These are phyloP conservation scores for Peromyscus maniculatus DNA, from an alignment of 2,113 vertebrate genomes.

Conservation along the genomic window DNA sequence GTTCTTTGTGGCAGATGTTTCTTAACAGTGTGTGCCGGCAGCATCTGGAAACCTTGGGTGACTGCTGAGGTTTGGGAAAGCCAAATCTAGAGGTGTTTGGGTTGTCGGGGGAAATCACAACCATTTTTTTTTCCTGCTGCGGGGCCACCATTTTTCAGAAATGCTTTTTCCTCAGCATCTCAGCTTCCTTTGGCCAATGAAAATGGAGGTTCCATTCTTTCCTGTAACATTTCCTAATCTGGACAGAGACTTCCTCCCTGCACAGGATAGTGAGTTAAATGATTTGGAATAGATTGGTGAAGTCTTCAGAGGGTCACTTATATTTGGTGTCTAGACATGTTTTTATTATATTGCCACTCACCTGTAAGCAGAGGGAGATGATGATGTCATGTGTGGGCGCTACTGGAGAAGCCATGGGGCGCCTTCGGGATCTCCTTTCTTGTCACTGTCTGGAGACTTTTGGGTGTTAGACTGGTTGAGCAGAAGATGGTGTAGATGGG, in stretches of 20 bases:
- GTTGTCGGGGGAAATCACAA: slow-evolving; percentile 23
- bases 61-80: slow-evolving; percentile 61
- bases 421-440: slow-evolving; percentile 39
- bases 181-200: slow-evolving; percentile 13
- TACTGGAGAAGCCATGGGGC: background rate
- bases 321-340: slow-evolving; percentile 1
- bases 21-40: slow-evolving; percentile 62
- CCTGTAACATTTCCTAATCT: slow-evolving; percentile 21
- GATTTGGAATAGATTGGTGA: slow-evolving; percentile 7
- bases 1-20: slow-evolving; percentile 79
- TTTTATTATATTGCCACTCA: slow-evolving; percentile 26
- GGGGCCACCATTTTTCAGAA: background rate
- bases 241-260: background rate
- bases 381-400: background rate
- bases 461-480: background rate
- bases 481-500: slow-evolving; percentile 6
- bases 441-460: slow-evolving; percentile 25
- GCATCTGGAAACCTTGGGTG: slow-evolving; percentile 75
- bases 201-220: slow-evolving; percentile 33
- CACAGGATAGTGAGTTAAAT: slow-evolving; percentile 17
- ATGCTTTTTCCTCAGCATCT: background rate
- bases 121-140: background rate
- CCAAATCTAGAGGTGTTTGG: slow-evolving; percentile 65
- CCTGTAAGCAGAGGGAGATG: slow-evolving; percentile 23
- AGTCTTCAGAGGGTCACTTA: background rate